Conservation (phyloP, 2,888 invertebrate species). For the Athalia cordata region DNA sequence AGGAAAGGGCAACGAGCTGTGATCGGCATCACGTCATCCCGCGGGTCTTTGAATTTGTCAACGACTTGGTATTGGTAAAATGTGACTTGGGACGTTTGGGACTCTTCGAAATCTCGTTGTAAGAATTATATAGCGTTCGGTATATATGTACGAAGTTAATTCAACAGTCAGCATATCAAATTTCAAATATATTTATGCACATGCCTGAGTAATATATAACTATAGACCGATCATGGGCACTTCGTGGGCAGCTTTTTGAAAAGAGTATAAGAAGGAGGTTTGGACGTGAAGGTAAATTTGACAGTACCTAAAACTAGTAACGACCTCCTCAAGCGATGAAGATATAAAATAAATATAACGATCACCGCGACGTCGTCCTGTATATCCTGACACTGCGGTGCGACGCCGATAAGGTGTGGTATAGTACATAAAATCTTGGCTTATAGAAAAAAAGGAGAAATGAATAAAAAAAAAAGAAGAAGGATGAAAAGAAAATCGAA, state of each 20-base stretch:
- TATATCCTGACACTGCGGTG: background rate
- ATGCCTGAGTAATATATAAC: constrained; percentile 4
- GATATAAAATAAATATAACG: constrained; percentile 37
- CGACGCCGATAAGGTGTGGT: constrained; percentile 12
- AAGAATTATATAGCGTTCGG: background rate
- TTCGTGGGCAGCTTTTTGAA: background rate
- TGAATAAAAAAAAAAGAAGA: too few species aligned
- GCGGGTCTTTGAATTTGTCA: too few species aligned
- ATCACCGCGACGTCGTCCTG: background rate
- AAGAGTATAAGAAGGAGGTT: background rate
- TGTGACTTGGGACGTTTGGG: too few species aligned
- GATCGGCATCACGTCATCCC: too few species aligned
- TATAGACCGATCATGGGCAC: background rate
- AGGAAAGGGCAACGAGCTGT: too few species aligned
- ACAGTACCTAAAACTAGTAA: background rate
- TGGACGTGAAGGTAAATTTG: background rate
- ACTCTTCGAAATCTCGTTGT: too few species aligned
- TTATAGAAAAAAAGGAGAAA: too few species aligned
- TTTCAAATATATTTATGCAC: constrained; percentile 8
- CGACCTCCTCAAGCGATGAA: constrained; percentile 7
- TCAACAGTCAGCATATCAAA: constrained; percentile 15
- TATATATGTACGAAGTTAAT: background rate
- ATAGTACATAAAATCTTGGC: background rate
- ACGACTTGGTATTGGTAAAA: too few species aligned
- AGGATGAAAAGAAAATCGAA: background rate